Conservation (phyloP, 1,140 invertebrate genomes). For the Pseudomyrmex flavicornis region DNA sequence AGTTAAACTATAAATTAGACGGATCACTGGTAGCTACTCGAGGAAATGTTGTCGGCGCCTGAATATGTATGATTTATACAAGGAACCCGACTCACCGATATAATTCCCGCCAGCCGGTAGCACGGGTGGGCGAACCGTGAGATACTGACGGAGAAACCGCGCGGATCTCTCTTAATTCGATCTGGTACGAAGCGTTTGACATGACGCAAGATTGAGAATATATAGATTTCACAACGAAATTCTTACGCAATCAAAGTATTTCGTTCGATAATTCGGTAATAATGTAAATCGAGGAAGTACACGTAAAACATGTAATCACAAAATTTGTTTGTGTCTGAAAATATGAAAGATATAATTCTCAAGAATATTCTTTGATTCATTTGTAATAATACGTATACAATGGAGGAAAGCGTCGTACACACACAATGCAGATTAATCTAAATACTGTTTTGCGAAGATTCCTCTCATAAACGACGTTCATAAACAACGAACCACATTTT, state of each 20-base stretch:
- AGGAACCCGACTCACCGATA: conserved; percentile 81
- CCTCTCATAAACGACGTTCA: background rate
- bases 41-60: conserved; percentile 84
- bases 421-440: background rate
- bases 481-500: conserved; percentile 36
- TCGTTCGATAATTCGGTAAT: background rate
- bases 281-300: background rate
- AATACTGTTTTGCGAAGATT: conserved; percentile 14
- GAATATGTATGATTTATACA: conserved; percentile 85
- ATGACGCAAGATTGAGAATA: conserved; percentile 32
- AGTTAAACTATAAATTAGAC: conserved; percentile 86
- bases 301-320: too few species aligned
- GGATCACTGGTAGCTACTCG: conserved; percentile 85
- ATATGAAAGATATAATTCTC: too few species aligned
- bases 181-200: conserved; percentile 39
- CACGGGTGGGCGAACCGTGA: conserved; percentile 60
- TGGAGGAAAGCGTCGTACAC: too few species aligned
- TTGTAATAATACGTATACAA: too few species aligned
- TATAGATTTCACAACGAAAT: background rate
- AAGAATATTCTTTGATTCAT: too few species aligned
- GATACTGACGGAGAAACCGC: conserved; percentile 47
- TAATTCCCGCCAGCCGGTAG: conserved; percentile 73
- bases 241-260: background rate
- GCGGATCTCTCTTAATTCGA: conserved; percentile 56
- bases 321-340: too few species aligned